phyloP scores from a whole-genome alignment of 2,888 invertebrate species.

The Drosophila nr. perissopoda region DNA sequence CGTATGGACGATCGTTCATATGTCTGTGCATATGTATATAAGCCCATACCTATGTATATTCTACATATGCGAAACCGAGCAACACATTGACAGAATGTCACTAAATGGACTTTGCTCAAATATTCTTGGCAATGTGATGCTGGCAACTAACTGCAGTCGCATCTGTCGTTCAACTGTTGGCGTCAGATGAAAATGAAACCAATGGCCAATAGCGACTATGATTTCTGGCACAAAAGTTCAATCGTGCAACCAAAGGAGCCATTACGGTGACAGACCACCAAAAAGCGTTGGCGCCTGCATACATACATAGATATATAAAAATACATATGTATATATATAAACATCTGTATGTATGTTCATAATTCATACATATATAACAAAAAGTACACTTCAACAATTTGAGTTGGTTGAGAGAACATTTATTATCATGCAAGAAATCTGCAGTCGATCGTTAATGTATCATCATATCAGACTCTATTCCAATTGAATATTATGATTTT shows the following conservation, averaged over 20 bases:
- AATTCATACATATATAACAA: neutral
- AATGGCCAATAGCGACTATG: constrained; percentile 39
- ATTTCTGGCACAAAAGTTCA: constrained; percentile 71
- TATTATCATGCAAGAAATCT: neutral
- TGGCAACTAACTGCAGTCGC: constrained; percentile 38
- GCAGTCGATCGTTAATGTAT: neutral
- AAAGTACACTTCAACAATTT: neutral
- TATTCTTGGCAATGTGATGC: constrained; percentile 57
- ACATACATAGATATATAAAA: neutral
- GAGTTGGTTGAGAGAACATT: neutral
- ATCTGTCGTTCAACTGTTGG: constrained; percentile 65
- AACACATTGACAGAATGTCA: constrained; percentile 70
- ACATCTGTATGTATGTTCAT: neutral
- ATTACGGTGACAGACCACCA: constrained; percentile 2
- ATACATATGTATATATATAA: neutral
- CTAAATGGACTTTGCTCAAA: constrained; percentile 68
- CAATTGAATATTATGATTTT: neutral
- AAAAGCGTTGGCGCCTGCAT: constrained; percentile 16
- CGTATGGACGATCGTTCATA: neutral
- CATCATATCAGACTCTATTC: neutral
- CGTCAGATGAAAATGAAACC: constrained; percentile 51
- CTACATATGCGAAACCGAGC: constrained; percentile 24
- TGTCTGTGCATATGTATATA: neutral
- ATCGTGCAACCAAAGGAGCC: constrained; percentile 28
- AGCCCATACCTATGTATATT: constrained; percentile 4